Evolutionary conservation across 2,888 invertebrate species (phyloP).

Genomic region (Neocrepidodera transversa): DNA sequence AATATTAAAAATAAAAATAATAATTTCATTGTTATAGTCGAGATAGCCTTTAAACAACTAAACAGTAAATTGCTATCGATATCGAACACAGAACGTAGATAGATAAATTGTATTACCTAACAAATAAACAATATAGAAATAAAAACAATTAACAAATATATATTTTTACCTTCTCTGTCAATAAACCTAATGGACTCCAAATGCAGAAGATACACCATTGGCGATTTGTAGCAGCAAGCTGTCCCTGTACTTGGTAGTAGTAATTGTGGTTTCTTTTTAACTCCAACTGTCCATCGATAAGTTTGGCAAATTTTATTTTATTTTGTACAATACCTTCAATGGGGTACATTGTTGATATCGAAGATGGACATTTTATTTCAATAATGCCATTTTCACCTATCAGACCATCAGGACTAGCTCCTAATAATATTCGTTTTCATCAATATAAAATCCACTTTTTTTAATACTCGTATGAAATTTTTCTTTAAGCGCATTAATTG

Average conservation of each 20-base stretch:
- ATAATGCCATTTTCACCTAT: slow-evolving; percentile 1
- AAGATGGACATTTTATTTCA: too few relatives aligned
- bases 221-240: slow-evolving; percentile 13
- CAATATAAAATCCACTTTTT: background rate
- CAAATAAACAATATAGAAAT: too few relatives aligned
- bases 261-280: slow-evolving; percentile 19
- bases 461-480: background rate
- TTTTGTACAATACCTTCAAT: background rate
- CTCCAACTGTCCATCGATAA: background rate
- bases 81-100: too few relatives aligned
- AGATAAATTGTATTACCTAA: too few relatives aligned
- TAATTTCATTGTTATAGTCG: background rate
- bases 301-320: background rate
- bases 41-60: too few relatives aligned
- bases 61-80: too few relatives aligned
- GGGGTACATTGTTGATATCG: background rate
- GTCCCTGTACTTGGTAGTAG: slow-evolving; percentile 22
- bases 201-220: background rate
- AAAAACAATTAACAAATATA: background rate
- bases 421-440: background rate
- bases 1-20: background rate
- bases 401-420: background rate
- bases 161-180: background rate
- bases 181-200: background rate
- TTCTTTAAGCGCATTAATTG: background rate